These are phyloP conservation scores for Phyllotreta striolata DNA, from an alignment of 2,888 invertebrate species.

Conservation along the genomic window DNA sequence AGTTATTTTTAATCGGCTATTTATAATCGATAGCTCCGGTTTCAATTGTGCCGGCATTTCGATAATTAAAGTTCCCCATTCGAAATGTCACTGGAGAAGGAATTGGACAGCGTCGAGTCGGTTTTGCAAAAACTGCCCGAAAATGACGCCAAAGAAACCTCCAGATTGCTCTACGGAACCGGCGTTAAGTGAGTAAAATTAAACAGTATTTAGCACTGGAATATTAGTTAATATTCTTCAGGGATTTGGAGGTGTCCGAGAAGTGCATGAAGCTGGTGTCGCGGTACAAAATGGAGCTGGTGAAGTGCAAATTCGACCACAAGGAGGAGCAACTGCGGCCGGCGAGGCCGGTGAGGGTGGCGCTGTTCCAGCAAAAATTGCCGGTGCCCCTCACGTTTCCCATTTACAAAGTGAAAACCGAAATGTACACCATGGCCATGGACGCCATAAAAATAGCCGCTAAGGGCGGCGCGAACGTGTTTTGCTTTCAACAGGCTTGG, in stretches of 20 bases:
- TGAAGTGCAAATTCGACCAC: conserved; percentile 76
- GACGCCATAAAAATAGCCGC: conserved; percentile 81
- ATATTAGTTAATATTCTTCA: conserved; percentile 27
- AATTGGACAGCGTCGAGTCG: conserved; percentile 35
- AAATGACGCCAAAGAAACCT: conserved; percentile 34
- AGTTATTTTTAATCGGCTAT: conserved; percentile 34
- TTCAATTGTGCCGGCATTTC: conserved; percentile 21
- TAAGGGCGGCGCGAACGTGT: conserved; percentile 79
- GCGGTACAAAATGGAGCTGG: conserved; percentile 73
- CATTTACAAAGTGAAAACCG: conserved; percentile 77
- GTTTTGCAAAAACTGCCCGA: conserved; percentile 34
- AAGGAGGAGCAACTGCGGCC: conserved; percentile 73
- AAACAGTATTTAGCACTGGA: no score
- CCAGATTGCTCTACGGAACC: conserved; percentile 38
- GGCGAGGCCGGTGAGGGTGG: conserved; percentile 78
- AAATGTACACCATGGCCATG: conserved; percentile 78
- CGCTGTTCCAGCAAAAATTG: conserved; percentile 87
- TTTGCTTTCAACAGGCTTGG: conserved; percentile 98
- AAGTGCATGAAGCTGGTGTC: conserved; percentile 63
- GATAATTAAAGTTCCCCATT: conserved; percentile 2
- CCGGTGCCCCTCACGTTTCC: conserved; percentile 65
- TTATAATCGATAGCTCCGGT: conserved; percentile 8
- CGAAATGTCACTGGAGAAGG: conserved; percentile 36
- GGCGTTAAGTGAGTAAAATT: conserved; percentile 38
- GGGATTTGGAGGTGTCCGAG: conserved; percentile 61